Conservation (phyloP, 2,113 vertebrate genomes). For the Hemicordylus capensis region DNA sequence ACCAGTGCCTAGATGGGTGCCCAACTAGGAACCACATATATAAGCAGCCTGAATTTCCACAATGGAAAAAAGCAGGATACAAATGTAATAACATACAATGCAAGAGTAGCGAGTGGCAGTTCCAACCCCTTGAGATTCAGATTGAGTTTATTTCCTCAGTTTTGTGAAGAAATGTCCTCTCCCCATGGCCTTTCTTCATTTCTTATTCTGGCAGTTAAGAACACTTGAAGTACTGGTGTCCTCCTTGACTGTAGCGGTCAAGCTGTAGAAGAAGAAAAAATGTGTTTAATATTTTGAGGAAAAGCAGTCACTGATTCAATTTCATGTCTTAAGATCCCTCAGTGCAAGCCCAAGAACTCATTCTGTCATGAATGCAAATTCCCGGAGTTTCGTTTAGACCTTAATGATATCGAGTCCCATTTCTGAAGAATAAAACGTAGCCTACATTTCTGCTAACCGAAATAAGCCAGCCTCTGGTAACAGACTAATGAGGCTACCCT, state of each 20-base stretch:
- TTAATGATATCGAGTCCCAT: not conserved
- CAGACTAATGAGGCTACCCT: not conserved
- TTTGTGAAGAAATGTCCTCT: not conserved
- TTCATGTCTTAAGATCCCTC: not conserved
- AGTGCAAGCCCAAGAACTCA: not conserved
- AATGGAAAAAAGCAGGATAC: too few species aligned
- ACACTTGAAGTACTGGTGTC: not conserved
- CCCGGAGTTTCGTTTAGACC: not conserved
- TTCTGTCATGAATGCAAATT: constrained; percentile 14
- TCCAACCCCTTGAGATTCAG: not conserved
- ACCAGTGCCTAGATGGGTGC: too few species aligned
- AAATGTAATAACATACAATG: too few species aligned
- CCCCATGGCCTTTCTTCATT: not conserved
- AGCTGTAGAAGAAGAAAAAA: not conserved
- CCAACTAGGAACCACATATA: too few species aligned
- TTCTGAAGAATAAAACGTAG: not conserved
- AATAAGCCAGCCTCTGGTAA: not conserved
- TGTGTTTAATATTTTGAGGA: not conserved
- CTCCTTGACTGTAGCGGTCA: too few species aligned
- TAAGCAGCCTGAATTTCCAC: too few species aligned
- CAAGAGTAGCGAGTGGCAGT: not conserved
- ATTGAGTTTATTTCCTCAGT: not conserved
- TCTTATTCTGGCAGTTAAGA: not conserved
- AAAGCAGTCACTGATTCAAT: not conserved
- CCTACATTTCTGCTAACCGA: not conserved